Evolutionary conservation across 1,140 invertebrate genomes (phyloP).

Genomic region (Drosophila trapezifrons): DNA sequence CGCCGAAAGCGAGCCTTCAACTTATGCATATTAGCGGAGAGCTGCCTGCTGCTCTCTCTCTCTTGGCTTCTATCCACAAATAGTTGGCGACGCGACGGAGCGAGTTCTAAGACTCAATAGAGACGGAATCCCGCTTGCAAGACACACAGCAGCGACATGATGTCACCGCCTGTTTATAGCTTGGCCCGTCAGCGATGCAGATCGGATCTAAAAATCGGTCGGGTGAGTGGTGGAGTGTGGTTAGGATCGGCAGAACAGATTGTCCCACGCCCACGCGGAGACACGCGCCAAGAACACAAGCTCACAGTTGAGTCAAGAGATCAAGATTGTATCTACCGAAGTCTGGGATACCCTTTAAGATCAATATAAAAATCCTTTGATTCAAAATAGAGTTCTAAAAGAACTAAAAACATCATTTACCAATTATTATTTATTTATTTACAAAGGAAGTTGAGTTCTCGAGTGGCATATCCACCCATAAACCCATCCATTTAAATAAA

Average conservation of each 20-base stretch:
- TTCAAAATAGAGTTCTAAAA: too few relatives aligned
- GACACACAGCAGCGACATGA: constrained; percentile 50
- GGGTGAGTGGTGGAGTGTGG: constrained; percentile 3
- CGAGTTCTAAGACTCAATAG: constrained; percentile 6
- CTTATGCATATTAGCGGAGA: constrained; percentile 54
- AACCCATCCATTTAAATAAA: not conserved
- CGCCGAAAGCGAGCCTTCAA: constrained; percentile 71
- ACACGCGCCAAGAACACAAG: constrained; percentile 72
- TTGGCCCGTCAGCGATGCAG: constrained; percentile 58
- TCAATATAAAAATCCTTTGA: too few relatives aligned
- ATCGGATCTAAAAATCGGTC: constrained; percentile 30
- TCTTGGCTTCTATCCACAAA: constrained; percentile 25
- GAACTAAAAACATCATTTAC: too few relatives aligned
- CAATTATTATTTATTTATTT: too few relatives aligned
- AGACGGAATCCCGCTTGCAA: constrained; percentile 35
- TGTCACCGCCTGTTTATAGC: constrained; percentile 75
- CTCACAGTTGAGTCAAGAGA: constrained; percentile 3
- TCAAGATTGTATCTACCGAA: too few relatives aligned
- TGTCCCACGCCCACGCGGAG: constrained; percentile 74
- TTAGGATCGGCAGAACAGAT: constrained; percentile 32
- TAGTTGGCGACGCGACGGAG: constrained; percentile 40
- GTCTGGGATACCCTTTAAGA: constrained; percentile 5
- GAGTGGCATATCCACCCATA: too few relatives aligned
- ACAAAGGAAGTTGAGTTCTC: too few relatives aligned
- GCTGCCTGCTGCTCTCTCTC: not conserved